phyloP scores from a whole-genome alignment of 2,113 vertebrate species.

The Isichthys henryi region DNA sequence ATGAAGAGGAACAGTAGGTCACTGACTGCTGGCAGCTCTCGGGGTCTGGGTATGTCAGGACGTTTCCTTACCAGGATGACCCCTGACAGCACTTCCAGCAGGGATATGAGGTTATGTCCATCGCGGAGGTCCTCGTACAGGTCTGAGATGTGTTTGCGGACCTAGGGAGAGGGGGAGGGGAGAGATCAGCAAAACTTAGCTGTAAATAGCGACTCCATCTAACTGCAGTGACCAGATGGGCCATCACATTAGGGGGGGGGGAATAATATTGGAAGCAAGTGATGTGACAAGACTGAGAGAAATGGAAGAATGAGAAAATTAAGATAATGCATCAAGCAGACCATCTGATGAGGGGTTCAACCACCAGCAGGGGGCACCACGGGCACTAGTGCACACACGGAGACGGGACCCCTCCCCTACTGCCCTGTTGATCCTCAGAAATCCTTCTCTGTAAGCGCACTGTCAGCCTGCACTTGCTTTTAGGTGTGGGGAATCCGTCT shows the following conservation, averaged over 20 bases:
- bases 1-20: neutral
- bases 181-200: neutral
- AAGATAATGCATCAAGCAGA: neutral
- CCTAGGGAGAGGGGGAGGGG: neutral
- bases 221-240: neutral
- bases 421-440: neutral
- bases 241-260: neutral
- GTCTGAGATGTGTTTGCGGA: conserved; percentile 44
- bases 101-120: conserved; percentile 91
- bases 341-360: neutral
- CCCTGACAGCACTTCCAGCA: conserved; percentile 91
- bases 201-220: neutral
- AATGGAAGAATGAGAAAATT: neutral
- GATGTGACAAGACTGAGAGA: neutral
- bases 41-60: neutral
- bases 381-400: neutral
- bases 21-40: neutral
- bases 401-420: neutral
- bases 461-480: neutral
- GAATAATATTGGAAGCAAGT: neutral
- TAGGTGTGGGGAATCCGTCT: neutral
- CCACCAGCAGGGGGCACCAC: neutral
- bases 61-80: conserved; percentile 78
- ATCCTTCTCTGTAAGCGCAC: neutral
- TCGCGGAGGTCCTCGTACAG: conserved; percentile 90